Base-by-base conservation (phyloP, 1,140 invertebrate genomes). In the Cepaea nemoralis region DNA sequence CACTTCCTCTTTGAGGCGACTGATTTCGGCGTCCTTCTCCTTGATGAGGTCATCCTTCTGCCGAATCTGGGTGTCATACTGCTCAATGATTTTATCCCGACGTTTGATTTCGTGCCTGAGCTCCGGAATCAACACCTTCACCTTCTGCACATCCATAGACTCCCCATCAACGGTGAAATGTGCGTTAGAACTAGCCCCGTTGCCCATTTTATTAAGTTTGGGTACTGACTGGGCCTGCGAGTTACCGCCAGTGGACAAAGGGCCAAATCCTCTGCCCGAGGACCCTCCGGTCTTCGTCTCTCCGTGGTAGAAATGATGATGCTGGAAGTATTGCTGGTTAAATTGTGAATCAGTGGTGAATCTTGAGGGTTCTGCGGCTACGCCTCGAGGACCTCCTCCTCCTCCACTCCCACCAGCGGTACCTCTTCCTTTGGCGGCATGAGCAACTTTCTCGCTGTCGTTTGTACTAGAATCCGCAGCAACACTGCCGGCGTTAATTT, bases 91-190 rank as follows among this genome's bases (percentile, higher is more conserved):
- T 27, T 83, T 83, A 81, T 90, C 87, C 82, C 88, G 86, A 27
- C 87, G 83, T 79, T 86, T 87, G 48, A 91, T 76, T 74, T 91
- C 89, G 42, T 82, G 81, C 14, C 85, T 67, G n/a, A 91, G 82
- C 55, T 90, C 88, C 24, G 90, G 89, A 39, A 91, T 85, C 8
- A 91, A 82, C 37, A 83, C 83, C 83, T 89, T 90, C 50, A 90
- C 81, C 84, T 89, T 90, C 1, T 83, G 84, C 27, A 88, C 70
- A 84, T 91, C 90, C 42, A 89, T 81, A 0, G 87, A 85, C 79
- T 91, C 90, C 0, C 89, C 90, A 59, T 90, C 90, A 33, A 88
- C 81, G 27, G 87, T 84, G 45, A 90, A 81, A 45, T 88, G 87
- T 10, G 86, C 48, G 45, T 66, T 59, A 42, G 86, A 86, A 77